These are phyloP conservation scores for Dascillus cervinus DNA, from an alignment of 2,888 invertebrate species.

Conservation along the genomic window DNA sequence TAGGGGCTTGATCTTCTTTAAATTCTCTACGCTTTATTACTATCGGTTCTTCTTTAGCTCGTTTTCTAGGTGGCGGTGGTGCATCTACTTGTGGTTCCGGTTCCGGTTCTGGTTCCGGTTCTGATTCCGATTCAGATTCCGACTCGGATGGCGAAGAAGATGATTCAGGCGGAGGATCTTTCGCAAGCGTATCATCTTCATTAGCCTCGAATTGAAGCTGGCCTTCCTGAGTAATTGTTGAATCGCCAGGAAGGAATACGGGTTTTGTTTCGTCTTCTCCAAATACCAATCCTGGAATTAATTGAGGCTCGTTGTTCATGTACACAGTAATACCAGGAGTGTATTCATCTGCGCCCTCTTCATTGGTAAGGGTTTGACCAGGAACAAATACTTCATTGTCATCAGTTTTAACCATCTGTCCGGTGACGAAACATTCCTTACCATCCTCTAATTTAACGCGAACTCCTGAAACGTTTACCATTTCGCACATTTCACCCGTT, in stretches of 20 bases:
- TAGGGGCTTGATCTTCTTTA: conserved; percentile 30
- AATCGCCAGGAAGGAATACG: conserved; percentile 37
- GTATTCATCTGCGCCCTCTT: conserved; percentile 63
- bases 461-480: conserved; percentile 57
- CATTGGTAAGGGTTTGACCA: conserved; percentile 65
- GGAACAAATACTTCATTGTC: conserved; percentile 44
- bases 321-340: conserved; percentile 73
- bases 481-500: conserved; percentile 50
- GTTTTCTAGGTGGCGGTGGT: conserved; percentile 8
- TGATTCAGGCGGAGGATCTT: conserved; percentile 6
- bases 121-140: conserved; percentile 6
- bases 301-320: conserved; percentile 66
- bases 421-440: conserved; percentile 68
- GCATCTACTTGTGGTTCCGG: too few relatives aligned
- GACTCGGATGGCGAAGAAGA: conserved; percentile 21
- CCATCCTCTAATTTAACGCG: conserved; percentile 44
- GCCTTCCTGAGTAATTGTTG: conserved; percentile 35
- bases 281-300: conserved; percentile 73
- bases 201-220: conserved; percentile 36
- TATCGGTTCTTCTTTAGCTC: conserved; percentile 24
- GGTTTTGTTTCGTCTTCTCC: conserved; percentile 43
- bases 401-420: conserved; percentile 63
- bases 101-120: conserved; percentile 1
- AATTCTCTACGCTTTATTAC: conserved; percentile 32
- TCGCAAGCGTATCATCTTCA: conserved; percentile 29